Base-by-base conservation (phyloP, 2,797 vertebrate genomes). In the Pangasius krempfi region DNA sequence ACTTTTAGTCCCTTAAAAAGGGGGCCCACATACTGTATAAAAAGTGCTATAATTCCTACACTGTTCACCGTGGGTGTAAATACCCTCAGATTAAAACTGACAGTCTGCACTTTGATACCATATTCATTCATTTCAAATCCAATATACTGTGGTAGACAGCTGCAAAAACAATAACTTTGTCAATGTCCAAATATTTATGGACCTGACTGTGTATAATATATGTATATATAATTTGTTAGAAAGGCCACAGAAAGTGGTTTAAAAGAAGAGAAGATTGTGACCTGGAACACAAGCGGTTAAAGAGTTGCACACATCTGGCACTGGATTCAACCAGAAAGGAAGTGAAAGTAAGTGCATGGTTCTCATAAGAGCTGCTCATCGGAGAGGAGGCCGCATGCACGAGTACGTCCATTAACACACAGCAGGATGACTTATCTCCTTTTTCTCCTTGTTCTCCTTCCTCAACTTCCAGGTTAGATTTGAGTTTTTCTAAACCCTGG, bases 381-480 rank as follows among this genome's bases (percentile, higher is more conserved):
- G 27, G 25, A 86, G 8, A 66, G 50, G 60, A 33, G 1, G 20
- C n/a, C n/a, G 7, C 25, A 4, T 27, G 44, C 58, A 83, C 25
- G 16, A 2, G 33, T 2, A 3, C 37, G 2, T 66, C 62, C 14
- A 1, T 33, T 37, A 86, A 6, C 27, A 0, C 18, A 33, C 13
- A 40, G 75, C 56, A 87, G 8, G 56, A 96, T 95, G 95, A 66
- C 0, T 33, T 81, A 50, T 13, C 86, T 88, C 1, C 58, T 89
- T 56, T 30, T 88, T 33, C 50, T 93, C 16, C 5, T 78, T 37
- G 5, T 94, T 84, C 86, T 95, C 86, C 86, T 95, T 56, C 54
- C 88, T 87, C 94, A 92, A 89, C 92, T 95, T 85, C 92, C 93
- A 95, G 95, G 95, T 96, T 94, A 91, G 87, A 33, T 86, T 79